These are phyloP conservation scores for Monochamus alternatus DNA, from an alignment of 2,888 invertebrate species.

Conservation along the genomic window DNA sequence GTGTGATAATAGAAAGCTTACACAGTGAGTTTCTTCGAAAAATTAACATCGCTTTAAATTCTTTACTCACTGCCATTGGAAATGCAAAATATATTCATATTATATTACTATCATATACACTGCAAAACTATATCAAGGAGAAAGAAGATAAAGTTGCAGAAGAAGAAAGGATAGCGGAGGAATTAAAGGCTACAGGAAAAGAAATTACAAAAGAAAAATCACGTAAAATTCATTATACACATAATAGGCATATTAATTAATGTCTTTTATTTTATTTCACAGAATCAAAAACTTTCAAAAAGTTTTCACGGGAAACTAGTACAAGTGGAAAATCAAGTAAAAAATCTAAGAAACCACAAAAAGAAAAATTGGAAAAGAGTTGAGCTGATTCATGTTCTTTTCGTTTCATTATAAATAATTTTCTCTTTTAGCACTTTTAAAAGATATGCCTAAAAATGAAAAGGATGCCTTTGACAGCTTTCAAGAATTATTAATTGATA, in stretches of 20 bases:
- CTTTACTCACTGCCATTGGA: constrained; percentile 61
- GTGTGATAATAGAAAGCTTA: constrained; percentile 65
- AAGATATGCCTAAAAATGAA: constrained; percentile 38
- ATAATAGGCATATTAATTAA: neutral
- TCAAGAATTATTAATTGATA: constrained; percentile 51
- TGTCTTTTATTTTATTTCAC: neutral
- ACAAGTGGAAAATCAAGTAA: neutral
- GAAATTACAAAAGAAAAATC: constrained; percentile 15
- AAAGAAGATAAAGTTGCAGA: constrained; percentile 48
- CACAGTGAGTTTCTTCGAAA: constrained; percentile 62
- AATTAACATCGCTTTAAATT: constrained; percentile 57
- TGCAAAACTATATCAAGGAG: constrained; percentile 52
- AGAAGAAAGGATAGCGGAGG: constrained; percentile 40
- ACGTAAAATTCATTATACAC: neutral
- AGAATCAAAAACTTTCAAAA: neutral
- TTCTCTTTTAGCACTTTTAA: constrained; percentile 44
- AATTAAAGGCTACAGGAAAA: constrained; percentile 28
- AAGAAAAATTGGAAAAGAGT: constrained; percentile 28
- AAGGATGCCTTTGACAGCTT: constrained; percentile 56
- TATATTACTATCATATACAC: constrained; percentile 55
- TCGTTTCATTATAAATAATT: neutral
- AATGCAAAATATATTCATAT: constrained; percentile 63
- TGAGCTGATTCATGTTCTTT: neutral
- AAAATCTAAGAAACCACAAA: neutral
- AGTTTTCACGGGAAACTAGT: neutral